phyloP scores from a whole-genome alignment of 2,888 invertebrate genomes.

The Gastrophysa polygoni region DNA sequence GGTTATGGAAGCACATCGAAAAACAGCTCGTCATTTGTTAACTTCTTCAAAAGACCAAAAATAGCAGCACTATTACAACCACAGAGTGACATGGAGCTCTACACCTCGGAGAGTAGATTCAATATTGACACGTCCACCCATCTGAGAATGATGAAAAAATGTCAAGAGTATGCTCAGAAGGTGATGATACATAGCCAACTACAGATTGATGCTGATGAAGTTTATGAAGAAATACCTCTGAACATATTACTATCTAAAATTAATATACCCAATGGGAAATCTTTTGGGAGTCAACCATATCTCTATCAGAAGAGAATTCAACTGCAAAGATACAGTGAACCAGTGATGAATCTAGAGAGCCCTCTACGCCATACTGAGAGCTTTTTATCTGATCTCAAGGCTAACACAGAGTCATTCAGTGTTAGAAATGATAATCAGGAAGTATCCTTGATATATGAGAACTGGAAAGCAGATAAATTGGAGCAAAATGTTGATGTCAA shows the following conservation, averaged over 20 bases:
- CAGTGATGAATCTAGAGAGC: background rate
- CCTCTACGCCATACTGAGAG: no score
- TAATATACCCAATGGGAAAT: slow-evolving; percentile 16
- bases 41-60: slow-evolving; percentile 42
- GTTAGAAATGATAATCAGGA: background rate
- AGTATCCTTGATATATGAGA: background rate
- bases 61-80: slow-evolving; percentile 42
- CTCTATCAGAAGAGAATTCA: background rate
- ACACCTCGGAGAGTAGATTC: background rate
- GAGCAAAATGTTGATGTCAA: background rate
- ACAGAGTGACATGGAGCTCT: slow-evolving; percentile 10
- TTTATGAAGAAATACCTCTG: slow-evolving; percentile 36
- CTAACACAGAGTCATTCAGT: no score
- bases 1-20: slow-evolving; percentile 43
- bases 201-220: slow-evolving; percentile 12
- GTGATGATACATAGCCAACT: slow-evolving; percentile 26
- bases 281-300: slow-evolving; percentile 14
- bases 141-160: slow-evolving; percentile 32
- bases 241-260: slow-evolving; percentile 28
- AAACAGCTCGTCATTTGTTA: slow-evolving; percentile 26
- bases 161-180: slow-evolving; percentile 35
- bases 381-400: no score
- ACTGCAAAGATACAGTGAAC: background rate
- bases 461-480: background rate
- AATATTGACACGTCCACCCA: slow-evolving; percentile 5